Evolutionary conservation across 2,797 vertebrate species (phyloP), one percentile per base, ranked within the genome.

Genomic region (Acanthornis magna): DNA sequence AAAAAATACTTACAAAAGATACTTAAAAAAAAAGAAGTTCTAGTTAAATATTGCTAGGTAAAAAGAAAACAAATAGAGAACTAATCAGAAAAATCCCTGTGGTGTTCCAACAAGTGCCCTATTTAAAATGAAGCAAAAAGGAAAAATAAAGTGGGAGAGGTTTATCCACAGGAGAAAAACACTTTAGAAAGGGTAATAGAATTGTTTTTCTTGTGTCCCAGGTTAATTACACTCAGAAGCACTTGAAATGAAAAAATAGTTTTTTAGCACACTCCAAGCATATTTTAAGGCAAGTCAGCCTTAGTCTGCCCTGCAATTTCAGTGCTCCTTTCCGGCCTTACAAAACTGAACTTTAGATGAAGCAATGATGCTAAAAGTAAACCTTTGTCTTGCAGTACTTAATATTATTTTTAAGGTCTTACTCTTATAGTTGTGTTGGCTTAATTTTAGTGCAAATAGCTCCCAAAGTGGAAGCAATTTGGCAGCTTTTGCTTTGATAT

Each of bases 161-260:
- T 96, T 95, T 97, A 97, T 94, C 88, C 96, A 95, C 91, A 92
- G 95, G 97, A 98, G 97, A 95, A 97, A 96, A 85, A 91, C 94
- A 53, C 89, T 96, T 96, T 72, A 79, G 79, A 94, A 96, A 94
- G 89, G 93, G 91, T 97, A 97, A 96, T 94, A 93, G 96, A 96
- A 95, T 93, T 89, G 93, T 97, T 97, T 97, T 97, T 92, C 94
- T 96, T 79, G 10, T 92, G 91, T 95, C 93, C 94, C 96, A 94
- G 95, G 96, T 97, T 98, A 97, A 98, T 98, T 98, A 97, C 96
- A 82, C 96, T 92, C 87, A 96, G 96, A 97, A 97, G 93, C 80
- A 40, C 96, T 97, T 96, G 97, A 97, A 95, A 96, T 97, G 92
- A 92, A 95, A 91, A 96, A 97, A 96, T 88, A 94, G 86, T 96